Evolutionary conservation across 2,113 vertebrate genomes (phyloP), one percentile per base, ranked within the genome.

Genomic region (Colinus virginianus): DNA sequence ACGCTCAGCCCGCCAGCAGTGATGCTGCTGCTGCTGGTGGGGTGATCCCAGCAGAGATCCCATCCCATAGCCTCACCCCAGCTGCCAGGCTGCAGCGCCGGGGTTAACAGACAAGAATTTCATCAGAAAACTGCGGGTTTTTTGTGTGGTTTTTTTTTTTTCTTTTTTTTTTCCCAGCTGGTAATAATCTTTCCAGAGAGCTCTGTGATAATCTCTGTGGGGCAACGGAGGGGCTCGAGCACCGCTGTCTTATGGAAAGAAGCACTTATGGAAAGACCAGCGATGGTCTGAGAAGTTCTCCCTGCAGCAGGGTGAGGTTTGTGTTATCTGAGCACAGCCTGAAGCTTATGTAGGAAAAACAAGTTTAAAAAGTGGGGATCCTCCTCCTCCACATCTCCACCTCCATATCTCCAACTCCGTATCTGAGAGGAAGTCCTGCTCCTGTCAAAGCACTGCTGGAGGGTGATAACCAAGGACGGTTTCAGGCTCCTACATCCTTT

Each of bases 1-100:
- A 8, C 26, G 49, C 64, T 48, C 26, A 32, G 67, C 22, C 51
- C 77, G 13, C 21, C 36, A 45, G 46, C 18, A 36, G 23, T 46
- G 42, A 62, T 20, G 19, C 6, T 21, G 28, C 4, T 20, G 19
- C 6, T 21, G 28, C 3, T 3, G 36, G 30, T 6, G 7, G 11
- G n/a, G 20, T 20, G 8, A 66, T 30, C 21, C 40, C n/a, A 11
- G 70, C 42, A 23, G 61, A 16, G 75, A 59, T 23, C 51, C 63
- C 13, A 78, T 78, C 88, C 74, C 63, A 81, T 55, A 18, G n/a
- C 79, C 70, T 81, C 0, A 2, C 66, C 43, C 46, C 3, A 51
- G 45, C 55, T 6, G 0, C 25, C 23, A 28, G 64, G n/a, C 16
- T 40, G 45, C 21, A 21, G 42, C 10, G 1, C 20, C 5, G 0